A percentile compares a stretch with the other conserved stretches of the same genome.
Conservation (phyloP, 2,113 vertebrate species). For the Falcunculus frontatus region DNA sequence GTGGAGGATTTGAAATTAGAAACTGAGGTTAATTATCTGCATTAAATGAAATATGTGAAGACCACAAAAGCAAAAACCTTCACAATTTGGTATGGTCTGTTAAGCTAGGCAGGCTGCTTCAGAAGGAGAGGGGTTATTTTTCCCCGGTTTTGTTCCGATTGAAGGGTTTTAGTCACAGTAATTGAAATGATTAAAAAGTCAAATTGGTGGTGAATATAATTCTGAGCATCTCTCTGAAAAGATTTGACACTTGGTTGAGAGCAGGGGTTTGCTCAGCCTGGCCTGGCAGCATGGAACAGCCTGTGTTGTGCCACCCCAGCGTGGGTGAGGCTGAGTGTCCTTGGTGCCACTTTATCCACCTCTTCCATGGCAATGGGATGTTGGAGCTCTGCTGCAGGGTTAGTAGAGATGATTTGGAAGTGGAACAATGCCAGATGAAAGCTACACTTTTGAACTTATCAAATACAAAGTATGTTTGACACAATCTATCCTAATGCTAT, state of each 20-base stretch:
- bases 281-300: not conserved
- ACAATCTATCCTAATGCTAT: not conserved
- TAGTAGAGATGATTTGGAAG: not conserved
- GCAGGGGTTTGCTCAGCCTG: not conserved
- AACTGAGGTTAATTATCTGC: constrained; percentile 68
- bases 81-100: constrained; percentile 50
- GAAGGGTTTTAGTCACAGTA: constrained; percentile 66
- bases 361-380: not conserved
- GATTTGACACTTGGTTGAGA: not conserved
- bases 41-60: constrained; percentile 58
- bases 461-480: not conserved
- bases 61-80: constrained; percentile 54
- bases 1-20: constrained; percentile 61
- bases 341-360: not conserved
- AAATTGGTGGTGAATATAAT: constrained; percentile 33
- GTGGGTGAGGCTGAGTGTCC: not conserved
- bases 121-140: constrained; percentile 46
- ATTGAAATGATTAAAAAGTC: constrained; percentile 68
- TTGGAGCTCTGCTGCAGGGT: not conserved
- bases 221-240: constrained; percentile 15
- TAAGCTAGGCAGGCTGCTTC: constrained; percentile 43
- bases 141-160: constrained; percentile 28
- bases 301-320: accelerated
- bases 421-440: not conserved
- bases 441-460: not conserved